Evolutionary conservation across 2,113 vertebrate genomes (phyloP), one percentile per base, ranked within the genome.

Genomic region (Geococcyx californianus): DNA sequence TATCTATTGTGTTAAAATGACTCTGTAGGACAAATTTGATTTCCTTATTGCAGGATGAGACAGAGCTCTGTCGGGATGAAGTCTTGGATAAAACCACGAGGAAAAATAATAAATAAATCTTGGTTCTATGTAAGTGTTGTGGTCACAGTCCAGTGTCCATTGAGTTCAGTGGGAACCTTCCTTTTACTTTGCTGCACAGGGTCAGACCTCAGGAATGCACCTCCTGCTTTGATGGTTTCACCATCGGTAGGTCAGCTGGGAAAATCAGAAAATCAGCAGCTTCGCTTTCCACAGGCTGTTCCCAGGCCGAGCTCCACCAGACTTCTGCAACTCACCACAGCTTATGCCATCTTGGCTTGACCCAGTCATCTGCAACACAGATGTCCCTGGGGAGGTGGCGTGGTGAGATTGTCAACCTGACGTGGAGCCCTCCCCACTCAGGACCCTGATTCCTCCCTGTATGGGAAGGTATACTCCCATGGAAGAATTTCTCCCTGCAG

Each of bases 171-270:
- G 69, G 58, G 95, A 95, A 94, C 25, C 52, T 87, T 92, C 40
- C 60, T 34, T 94, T 82, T 80, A 79, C 66, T 95, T 94, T 70
- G 44, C 69, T 1, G 1, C 0, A 13, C 84, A 87, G 87, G 89
- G 87, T 94, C 93, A 95, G 84, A 64, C 96, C 95, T 92, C 89
- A 93, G 76, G 91, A 96, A 94, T 89, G 93, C 2, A 2, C 40
- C 81, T 92, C 34, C 69, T 28, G 54, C 93, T 94, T 92, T 94
- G 91, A 94, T 94, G 93, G 84, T 90, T 97, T 96, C 6, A 1
- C 56, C 81, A 42, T 64, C 90, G 86, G 88, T 80, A 69, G 72
- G 75, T 87, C 79, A 94, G 72, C 59, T 74, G 3, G 1, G 64
- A 74, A 91, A 87, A 82, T 92, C 60, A 91, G 56, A 93, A 94